Percentiles rank a stretch among this genome's conserved stretches.
phyloP scores from a whole-genome alignment of 2,888 invertebrate species.

The Lasioglossum oenotherae region DNA sequence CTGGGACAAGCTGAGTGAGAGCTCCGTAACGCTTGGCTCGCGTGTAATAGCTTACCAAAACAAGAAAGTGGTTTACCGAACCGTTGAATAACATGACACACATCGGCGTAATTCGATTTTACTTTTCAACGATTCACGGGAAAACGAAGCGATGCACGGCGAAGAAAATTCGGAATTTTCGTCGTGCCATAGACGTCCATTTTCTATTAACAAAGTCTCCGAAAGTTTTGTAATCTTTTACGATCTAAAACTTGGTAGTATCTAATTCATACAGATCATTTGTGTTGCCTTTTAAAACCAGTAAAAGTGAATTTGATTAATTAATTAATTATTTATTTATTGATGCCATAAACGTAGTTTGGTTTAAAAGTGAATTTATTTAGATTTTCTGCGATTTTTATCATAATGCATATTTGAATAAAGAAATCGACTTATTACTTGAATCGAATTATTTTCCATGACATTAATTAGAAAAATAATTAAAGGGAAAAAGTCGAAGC shows the following conservation, averaged over 20 bases:
- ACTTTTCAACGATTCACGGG: conserved; percentile 15
- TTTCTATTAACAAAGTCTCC: background rate
- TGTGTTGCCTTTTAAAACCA: background rate
- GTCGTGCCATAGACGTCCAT: background rate
- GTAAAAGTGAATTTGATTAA: background rate
- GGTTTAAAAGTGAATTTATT: background rate
- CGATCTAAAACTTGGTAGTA: background rate
- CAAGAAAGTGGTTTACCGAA: conserved; percentile 38
- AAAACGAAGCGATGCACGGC: conserved; percentile 18
- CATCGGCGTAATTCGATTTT: conserved; percentile 24
- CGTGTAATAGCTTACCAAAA: conserved; percentile 50
- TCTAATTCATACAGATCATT: background rate
- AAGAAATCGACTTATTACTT: background rate
- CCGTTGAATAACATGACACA: conserved; percentile 54
- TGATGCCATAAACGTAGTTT: too few relatives aligned
- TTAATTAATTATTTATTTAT: too few relatives aligned
- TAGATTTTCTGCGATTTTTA: background rate
- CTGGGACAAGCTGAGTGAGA: conserved; percentile 5
- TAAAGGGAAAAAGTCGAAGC: background rate
- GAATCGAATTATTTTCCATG: background rate
- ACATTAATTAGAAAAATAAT: background rate
- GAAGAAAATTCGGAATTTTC: conserved; percentile 42
- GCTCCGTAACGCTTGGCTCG: conserved; percentile 17
- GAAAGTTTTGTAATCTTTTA: background rate
- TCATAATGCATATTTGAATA: background rate